phyloP scores from a whole-genome alignment of 2,113 vertebrate species.

The Anguilla japonica region DNA sequence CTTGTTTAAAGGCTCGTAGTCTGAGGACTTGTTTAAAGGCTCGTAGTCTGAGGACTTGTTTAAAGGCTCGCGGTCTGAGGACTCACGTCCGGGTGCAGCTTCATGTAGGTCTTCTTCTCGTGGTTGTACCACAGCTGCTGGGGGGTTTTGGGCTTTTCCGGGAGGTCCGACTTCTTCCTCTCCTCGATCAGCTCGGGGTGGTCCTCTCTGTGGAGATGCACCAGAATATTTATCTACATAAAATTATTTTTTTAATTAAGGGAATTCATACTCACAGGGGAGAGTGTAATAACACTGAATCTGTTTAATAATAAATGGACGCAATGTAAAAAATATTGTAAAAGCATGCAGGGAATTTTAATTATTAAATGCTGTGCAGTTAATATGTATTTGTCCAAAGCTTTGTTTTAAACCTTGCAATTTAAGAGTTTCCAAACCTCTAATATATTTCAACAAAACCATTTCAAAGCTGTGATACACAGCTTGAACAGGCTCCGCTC shows the following conservation, averaged over 20 bases:
- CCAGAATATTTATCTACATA: neutral
- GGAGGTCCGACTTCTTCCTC: slow-evolving; percentile 72
- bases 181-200: slow-evolving; percentile 76
- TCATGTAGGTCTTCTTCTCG: slow-evolving; percentile 77
- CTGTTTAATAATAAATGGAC: too few species aligned
- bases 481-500: too few species aligned
- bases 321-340: too few species aligned
- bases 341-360: too few species aligned
- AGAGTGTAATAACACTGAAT: too few species aligned
- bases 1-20: neutral
- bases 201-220: slow-evolving; percentile 57
- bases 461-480: too few species aligned
- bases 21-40: neutral
- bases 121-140: slow-evolving; percentile 81
- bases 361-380: too few species aligned
- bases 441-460: too few species aligned
- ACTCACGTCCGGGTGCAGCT: slow-evolving; percentile 73
- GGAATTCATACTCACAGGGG: neutral
- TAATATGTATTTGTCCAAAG: too few species aligned
- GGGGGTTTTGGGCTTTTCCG: slow-evolving; percentile 77
- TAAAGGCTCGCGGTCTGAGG: neutral
- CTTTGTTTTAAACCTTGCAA: too few species aligned
- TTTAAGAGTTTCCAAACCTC: too few species aligned
- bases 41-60: neutral
- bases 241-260: neutral